Evolutionary conservation across 1,140 invertebrate genomes (phyloP).

Genomic region (Drosophila bocqueti): DNA sequence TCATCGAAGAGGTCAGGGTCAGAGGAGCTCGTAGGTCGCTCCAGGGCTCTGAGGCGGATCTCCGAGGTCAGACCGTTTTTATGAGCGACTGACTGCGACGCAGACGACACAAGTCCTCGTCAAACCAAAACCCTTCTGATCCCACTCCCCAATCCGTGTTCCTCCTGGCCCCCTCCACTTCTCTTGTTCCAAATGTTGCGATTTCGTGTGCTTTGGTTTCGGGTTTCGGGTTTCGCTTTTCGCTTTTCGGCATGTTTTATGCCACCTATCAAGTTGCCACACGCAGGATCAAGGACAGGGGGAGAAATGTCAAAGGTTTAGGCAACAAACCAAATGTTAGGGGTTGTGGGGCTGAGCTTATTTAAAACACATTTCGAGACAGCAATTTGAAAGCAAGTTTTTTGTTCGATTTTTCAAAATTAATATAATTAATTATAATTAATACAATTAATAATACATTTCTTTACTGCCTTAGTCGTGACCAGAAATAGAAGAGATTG

Average conservation of each 20-base stretch:
- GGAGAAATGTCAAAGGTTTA: background rate
- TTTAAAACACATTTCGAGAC: too few species aligned
- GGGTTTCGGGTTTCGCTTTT: constrained; percentile 42
- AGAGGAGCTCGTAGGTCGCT: constrained; percentile 35
- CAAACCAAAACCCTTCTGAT: too few species aligned
- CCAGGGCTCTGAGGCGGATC: background rate
- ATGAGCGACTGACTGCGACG: constrained; percentile 46
- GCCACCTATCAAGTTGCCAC: constrained; percentile 41
- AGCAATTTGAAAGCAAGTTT: background rate
- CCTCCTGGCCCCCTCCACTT: background rate
- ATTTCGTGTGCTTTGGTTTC: constrained; percentile 42
- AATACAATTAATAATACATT: too few species aligned
- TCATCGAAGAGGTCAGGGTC: constrained; percentile 13
- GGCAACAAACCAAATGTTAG: too few species aligned
- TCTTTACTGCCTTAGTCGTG: too few species aligned
- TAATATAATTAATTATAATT: too few species aligned
- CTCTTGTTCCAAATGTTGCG: constrained; percentile 15
- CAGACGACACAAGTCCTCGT: background rate
- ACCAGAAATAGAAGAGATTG: too few species aligned
- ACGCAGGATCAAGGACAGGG: constrained; percentile 23
- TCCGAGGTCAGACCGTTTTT: constrained; percentile 48
- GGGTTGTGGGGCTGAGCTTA: too few species aligned
- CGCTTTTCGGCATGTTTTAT: constrained; percentile 35
- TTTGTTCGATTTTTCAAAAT: too few species aligned
- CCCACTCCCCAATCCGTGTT: background rate